Evolutionary conservation across 2,797 vertebrate genomes (phyloP), one percentile per base, ranked within the genome.

Genomic region (Cuniculus paca): DNA sequence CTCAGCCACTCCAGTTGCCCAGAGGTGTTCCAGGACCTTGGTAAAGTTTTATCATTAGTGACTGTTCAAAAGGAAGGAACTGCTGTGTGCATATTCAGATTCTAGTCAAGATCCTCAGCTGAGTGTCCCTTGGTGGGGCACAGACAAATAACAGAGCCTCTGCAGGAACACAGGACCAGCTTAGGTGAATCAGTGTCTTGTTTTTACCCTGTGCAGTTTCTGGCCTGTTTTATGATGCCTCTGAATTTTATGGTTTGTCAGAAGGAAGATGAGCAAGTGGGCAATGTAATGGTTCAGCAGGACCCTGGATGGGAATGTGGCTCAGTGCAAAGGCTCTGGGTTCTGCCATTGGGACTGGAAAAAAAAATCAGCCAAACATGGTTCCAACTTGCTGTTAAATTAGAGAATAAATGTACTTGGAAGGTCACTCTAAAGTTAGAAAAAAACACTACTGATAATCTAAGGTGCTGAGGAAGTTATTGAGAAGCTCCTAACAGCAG

Each of bases 381-480:
- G 31, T 87, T 94, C 52, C 42, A 52, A 36, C 22, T 84, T 89
- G n/a, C 83, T 82, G 56, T 84, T 92, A 77, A 82, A 54, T 34
- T 75, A 45, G 78, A 70, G 63, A 50, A 60, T 79, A 13, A 92
- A 16, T 91, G 88, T 56, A 68, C 31, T 61, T 88, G 78, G 22
- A 92, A 77, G n/a, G 26, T 75, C 60, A 87, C n/a, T 26, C 82
- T 77, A 82, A 84, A 74, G 88, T 60, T 17, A 94, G 82, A 86
- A 50, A 88, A 88, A 68, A 42, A 34, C 17, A 26, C 48, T 72
- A 72, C 48, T 81, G 77, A 86, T 56, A 70, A n/a, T 65, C 39
- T 42, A 78, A 74, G 48, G 31, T 83, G 58, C 24, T 31, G 70
- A 96, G 86, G 34, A 85, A 39, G 92, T 54, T 84, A 58, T 24